phyloP scores from a whole-genome alignment of 2,113 vertebrate species.

The Podarcis raffonei region DNA sequence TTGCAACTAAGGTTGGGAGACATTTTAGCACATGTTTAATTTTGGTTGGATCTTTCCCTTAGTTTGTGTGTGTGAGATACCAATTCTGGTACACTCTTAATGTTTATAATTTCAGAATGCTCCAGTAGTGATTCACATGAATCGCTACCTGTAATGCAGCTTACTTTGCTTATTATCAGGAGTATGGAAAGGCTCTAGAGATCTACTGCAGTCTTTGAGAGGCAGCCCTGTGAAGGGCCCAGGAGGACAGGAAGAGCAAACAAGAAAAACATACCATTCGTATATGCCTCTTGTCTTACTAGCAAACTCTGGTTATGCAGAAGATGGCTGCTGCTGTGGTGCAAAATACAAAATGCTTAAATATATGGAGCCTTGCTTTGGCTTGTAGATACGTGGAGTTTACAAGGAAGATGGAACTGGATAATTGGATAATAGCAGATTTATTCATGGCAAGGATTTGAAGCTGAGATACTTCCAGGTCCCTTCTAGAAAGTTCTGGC shows the following conservation, averaged over 20 bases:
- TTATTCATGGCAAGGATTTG: neutral
- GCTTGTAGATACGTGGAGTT: neutral
- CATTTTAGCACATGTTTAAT: neutral
- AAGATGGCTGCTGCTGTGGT: neutral
- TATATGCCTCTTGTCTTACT: conserved; percentile 7
- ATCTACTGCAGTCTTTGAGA: neutral
- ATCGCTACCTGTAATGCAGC: neutral
- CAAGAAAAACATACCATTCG: conserved; percentile 30
- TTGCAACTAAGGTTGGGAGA: neutral
- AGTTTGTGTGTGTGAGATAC: neutral
- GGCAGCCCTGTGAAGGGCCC: conserved; percentile 10
- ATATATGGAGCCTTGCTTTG: neutral
- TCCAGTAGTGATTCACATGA: conserved; percentile 20
- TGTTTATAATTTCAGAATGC: neutral
- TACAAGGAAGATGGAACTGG: neutral
- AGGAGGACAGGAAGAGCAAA: conserved; percentile 30
- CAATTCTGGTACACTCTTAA: neutral
- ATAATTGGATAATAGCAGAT: neutral
- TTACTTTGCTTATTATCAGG: neutral
- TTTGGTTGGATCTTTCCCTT: neutral
- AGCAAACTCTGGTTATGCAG: neutral
- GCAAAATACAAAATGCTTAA: neutral
- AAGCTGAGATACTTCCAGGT: neutral
- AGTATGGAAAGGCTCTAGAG: neutral
- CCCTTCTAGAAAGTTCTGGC: neutral